Conservation (phyloP, 2,888 invertebrate genomes). For the Dasysyrphus tricinctus region DNA sequence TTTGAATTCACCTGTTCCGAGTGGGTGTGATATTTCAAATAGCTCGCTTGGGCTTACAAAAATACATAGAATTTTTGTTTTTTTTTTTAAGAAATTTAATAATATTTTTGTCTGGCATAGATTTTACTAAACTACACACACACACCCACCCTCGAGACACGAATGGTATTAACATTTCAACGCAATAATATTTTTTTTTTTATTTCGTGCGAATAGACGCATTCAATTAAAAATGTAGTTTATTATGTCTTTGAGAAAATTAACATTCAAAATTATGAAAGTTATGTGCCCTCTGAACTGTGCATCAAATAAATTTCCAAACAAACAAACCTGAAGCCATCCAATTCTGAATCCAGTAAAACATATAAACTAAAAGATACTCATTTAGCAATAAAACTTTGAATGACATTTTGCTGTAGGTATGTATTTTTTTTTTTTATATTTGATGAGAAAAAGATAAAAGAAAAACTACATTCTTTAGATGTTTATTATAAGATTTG, state of each 20-base stretch:
- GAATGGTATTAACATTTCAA: constrained; percentile 62
- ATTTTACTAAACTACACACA: not conserved
- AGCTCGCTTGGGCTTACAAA: constrained; percentile 28
- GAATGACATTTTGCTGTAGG: constrained; percentile 1
- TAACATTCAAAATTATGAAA: constrained; percentile 35
- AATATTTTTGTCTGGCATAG: constrained; percentile 7
- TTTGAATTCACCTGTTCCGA: constrained; percentile 67
- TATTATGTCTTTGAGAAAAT: not conserved
- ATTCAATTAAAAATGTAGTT: constrained; percentile 15
- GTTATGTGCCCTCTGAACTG: constrained; percentile 44
- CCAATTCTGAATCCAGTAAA: not conserved
- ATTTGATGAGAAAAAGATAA: constrained; percentile 25
- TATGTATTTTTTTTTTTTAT: constrained; percentile 14
- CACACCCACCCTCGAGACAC: constrained; percentile 33
- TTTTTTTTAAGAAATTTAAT: constrained; percentile 12
- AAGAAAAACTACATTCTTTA: constrained; percentile 50
- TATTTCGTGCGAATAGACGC: constrained; percentile 22
- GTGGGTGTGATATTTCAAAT: constrained; percentile 68
- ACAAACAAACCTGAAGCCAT: not conserved
- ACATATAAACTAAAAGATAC: constrained; percentile 26
- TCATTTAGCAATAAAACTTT: constrained; percentile 39
- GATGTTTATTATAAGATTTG: constrained; percentile 30
- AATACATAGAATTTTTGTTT: not conserved
- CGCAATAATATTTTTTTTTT: constrained; percentile 36
- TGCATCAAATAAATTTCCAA: constrained; percentile 23